phyloP scores from a whole-genome alignment of 2,113 vertebrate species.

The Corapipo altera region DNA sequence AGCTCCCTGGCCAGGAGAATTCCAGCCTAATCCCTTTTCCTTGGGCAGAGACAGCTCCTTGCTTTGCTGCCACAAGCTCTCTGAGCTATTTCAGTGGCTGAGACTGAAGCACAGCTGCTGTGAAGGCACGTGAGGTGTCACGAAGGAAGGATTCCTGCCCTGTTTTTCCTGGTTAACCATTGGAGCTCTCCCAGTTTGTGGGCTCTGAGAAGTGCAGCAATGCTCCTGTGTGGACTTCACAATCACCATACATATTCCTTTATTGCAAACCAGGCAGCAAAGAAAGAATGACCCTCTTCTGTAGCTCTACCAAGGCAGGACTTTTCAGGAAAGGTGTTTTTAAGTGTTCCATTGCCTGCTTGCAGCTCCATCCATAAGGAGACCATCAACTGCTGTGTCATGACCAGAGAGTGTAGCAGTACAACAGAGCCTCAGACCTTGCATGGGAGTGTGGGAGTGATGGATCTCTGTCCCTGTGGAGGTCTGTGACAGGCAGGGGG shows the following conservation, averaged over 20 bases:
- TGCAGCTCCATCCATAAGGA: not conserved
- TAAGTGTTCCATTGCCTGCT: not conserved
- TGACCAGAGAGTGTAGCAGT: not conserved
- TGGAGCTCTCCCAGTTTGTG: not conserved
- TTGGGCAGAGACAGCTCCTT: not conserved
- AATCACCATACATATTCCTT: not conserved
- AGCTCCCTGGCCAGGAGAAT: not conserved
- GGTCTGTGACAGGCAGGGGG: not conserved
- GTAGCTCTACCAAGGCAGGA: not conserved
- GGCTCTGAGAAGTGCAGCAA: not conserved
- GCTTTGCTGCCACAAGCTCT: not conserved
- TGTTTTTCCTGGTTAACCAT: not conserved
- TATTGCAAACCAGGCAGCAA: not conserved
- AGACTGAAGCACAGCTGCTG: not conserved
- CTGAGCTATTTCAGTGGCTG: not conserved
- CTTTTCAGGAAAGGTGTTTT: not conserved
- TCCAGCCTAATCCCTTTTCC: not conserved
- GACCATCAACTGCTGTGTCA: not conserved
- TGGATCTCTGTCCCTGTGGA: not conserved
- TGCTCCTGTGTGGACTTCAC: not conserved
- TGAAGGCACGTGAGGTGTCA: not conserved
- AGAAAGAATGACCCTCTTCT: not conserved
- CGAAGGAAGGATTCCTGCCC: accelerated
- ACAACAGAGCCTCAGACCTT: not conserved
- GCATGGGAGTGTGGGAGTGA: accelerated